Percentiles rank a stretch among this genome's conserved stretches.
Conservation (phyloP, 1,140 invertebrate genomes). For the Brachionus sp. region DNA sequence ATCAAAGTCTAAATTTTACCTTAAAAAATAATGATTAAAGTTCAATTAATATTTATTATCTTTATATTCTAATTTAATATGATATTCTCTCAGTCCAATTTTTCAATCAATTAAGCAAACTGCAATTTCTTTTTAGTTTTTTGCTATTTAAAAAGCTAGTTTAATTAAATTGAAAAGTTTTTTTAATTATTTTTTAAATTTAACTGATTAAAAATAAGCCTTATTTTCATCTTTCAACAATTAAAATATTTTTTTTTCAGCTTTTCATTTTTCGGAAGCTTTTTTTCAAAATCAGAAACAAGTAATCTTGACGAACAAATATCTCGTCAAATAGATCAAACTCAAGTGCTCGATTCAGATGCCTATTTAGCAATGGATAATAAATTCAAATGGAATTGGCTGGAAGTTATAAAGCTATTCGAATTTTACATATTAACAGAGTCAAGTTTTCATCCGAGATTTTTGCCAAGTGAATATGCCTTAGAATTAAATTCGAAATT, state of each 20-base stretch:
- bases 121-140: no score
- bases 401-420: background rate
- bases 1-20: no score
- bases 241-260: background rate
- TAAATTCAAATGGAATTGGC: constrained; percentile 1
- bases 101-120: no score
- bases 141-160: no score
- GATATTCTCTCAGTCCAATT: no score
- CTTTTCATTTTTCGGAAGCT: background rate
- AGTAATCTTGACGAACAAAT: background rate
- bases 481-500: background rate
- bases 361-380: background rate
- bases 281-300: background rate
- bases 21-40: no score
- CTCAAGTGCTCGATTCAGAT: background rate
- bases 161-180: no score
- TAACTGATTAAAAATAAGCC: no score
- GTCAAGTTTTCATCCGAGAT: constrained; percentile 11
- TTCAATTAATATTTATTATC: no score
- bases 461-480: background rate
- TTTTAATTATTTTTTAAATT: no score
- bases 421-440: background rate
- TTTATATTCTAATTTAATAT: no score
- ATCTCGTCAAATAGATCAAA: background rate
- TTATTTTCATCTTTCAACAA: no score